Percentiles rank a stretch among this genome's conserved stretches.
phyloP scores from a whole-genome alignment of 2,797 vertebrate species.

The Clarias fuscus region DNA sequence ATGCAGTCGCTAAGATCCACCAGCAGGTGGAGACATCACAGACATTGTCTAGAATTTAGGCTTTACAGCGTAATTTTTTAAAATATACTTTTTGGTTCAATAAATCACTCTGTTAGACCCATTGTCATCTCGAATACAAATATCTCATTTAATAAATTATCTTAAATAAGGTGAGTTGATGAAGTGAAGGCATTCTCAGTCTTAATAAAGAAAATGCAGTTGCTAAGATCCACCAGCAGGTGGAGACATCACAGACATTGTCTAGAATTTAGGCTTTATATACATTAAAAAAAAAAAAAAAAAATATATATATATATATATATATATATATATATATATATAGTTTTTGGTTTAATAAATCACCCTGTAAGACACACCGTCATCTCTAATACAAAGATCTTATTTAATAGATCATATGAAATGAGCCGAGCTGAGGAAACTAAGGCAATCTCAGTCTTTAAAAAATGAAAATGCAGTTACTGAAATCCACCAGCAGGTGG shows the following conservation, averaged over 20 bases:
- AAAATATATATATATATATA: too few species aligned
- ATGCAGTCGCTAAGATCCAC: background rate
- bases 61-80: too few species aligned
- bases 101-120: background rate
- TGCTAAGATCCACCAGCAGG: background rate
- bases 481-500: constrained; percentile 64
- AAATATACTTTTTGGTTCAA: too few species aligned
- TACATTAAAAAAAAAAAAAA: too few species aligned
- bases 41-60: too few species aligned
- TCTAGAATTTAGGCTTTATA: too few species aligned
- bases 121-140: background rate
- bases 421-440: background rate
- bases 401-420: background rate
- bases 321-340: background rate
- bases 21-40: background rate
- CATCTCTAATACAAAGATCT: background rate
- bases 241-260: too few species aligned
- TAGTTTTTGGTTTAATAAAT: background rate
- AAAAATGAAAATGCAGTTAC: background rate
- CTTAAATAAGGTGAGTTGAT: too few species aligned
- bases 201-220: background rate
- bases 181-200: background rate
- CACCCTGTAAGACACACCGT: background rate
- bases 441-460: background rate
- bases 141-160: too few species aligned